These are phyloP conservation scores for Stenichneumon culpator DNA, from an alignment of 2,888 invertebrate genomes.

Conservation along the genomic window DNA sequence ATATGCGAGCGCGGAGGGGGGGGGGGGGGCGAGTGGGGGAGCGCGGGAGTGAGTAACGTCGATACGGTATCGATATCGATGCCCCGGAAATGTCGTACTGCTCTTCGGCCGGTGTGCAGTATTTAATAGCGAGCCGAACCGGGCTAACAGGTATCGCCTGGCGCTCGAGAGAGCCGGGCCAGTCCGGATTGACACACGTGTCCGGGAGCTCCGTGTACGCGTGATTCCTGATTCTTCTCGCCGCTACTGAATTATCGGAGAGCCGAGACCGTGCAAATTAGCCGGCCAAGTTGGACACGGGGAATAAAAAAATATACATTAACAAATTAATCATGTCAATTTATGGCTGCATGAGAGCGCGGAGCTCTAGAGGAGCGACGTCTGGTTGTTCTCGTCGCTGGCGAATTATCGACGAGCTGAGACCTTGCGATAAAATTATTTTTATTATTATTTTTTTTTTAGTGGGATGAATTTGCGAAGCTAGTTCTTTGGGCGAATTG, in stretches of 20 bases:
- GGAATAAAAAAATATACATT: neutral
- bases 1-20: neutral
- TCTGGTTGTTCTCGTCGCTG: no score
- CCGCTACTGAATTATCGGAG: conserved; percentile 39
- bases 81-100: conserved; percentile 52
- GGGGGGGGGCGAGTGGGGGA: neutral
- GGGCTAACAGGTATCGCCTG: neutral
- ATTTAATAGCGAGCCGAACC: conserved; percentile 15
- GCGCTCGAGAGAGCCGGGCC: neutral
- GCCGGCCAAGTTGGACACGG: neutral
- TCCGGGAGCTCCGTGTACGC: neutral
- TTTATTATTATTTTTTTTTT: no score
- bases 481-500: no score
- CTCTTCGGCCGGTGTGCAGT: conserved; percentile 13
- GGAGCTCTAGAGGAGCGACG: no score
- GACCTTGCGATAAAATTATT: no score
- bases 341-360: no score
- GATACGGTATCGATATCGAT: conserved; percentile 76
- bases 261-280: conserved; percentile 19
- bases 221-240: conserved; percentile 44
- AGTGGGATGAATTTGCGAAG: no score
- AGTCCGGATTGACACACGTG: conserved; percentile 29
- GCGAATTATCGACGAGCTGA: no score
- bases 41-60: conserved; percentile 56
- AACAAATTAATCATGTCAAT: neutral